Evolutionary conservation across 35 echinoderm and acorn worm genomes (phyloP), one percentile per base, ranked within the genome.

Genomic region (Hemicentrotus pulcherrimus): DNA sequence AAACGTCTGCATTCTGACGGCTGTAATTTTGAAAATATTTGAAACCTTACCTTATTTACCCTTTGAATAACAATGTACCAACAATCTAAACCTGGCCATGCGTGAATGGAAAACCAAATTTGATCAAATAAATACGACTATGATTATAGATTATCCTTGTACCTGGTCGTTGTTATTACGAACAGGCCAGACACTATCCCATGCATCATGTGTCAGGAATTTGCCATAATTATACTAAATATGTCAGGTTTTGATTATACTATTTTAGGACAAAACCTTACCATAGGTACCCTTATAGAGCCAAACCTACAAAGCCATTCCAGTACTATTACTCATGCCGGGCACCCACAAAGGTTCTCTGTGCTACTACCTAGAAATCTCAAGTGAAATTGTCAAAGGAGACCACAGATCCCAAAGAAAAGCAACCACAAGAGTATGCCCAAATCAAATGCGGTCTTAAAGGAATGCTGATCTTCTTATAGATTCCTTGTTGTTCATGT

Each of bases 401-500:
- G 65, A 78, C 65, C 65, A 78, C 65, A 78, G 65, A n/a, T 28
- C 65, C 65, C 24, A 78, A 6, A 78, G 65, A 78, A 78, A 78
- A 7, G 18, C 19, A 78, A 78, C 65, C 65, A 78, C 65, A 78
- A 78, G 65, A 78, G 65, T n/a, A 78, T 78, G 65, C 65, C 65
- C 65, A 78, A 78, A 78, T 78, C 22, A 78, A 78, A 78, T 78
- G 65, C 65, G 65, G 65, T 78, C 65, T 78, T 78, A 30, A 78
- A 78, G 65, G 65, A 78, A 78, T 78, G 65, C 65, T 78, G 65
- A 78, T 78, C 65, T 78, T 78, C 65, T 78, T 78, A 78, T 78
- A 78, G 65, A 28, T 28, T 78, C 15, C 65, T 78, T 78, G 65
- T 78, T 78, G 8, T 22, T 78, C 28, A 7, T n/a, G 65, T 78